Evolutionary conservation across 2,113 vertebrate genomes (phyloP).

Genomic region (Talpa occidentalis): DNA sequence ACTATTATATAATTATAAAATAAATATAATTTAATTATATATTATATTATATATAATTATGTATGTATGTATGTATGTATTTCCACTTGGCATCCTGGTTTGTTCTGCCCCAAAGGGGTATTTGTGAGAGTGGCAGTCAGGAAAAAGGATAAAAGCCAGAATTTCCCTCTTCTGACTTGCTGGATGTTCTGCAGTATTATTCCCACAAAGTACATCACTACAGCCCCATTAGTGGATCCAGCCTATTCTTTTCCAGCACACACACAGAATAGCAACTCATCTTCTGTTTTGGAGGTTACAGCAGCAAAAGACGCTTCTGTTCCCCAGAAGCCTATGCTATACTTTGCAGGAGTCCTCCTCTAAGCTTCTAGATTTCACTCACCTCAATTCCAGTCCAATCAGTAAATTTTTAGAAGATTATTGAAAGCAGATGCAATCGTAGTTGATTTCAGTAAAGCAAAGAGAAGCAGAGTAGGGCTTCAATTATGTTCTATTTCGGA

Average conservation of each 20-base stretch:
- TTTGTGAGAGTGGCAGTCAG: not conserved
- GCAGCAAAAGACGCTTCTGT: not conserved
- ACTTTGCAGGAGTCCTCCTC: not conserved
- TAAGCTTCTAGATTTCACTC: not conserved
- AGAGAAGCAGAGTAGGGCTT: not conserved
- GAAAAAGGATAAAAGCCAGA: not conserved
- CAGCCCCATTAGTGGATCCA: fast-evolving
- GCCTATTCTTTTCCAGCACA: not conserved
- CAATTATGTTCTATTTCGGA: not conserved
- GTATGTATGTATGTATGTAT: too few relatives aligned
- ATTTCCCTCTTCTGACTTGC: not conserved
- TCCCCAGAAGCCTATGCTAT: not conserved
- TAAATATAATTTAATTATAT: too few relatives aligned
- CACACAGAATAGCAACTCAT: not conserved
- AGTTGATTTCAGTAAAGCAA: too few relatives aligned
- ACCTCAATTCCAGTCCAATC: not conserved
- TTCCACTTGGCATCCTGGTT: not conserved
- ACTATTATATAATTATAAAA: too few relatives aligned
- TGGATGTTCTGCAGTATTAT: fast-evolving
- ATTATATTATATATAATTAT: too few relatives aligned
- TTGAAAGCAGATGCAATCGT: not conserved
- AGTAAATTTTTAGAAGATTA: not conserved
- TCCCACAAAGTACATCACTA: fast-evolving
- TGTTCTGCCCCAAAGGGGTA: not conserved
- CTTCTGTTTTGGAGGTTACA: not conserved